phyloP scores from a whole-genome alignment of 2,797 vertebrate genomes.

The Poecilia velifera region DNA sequence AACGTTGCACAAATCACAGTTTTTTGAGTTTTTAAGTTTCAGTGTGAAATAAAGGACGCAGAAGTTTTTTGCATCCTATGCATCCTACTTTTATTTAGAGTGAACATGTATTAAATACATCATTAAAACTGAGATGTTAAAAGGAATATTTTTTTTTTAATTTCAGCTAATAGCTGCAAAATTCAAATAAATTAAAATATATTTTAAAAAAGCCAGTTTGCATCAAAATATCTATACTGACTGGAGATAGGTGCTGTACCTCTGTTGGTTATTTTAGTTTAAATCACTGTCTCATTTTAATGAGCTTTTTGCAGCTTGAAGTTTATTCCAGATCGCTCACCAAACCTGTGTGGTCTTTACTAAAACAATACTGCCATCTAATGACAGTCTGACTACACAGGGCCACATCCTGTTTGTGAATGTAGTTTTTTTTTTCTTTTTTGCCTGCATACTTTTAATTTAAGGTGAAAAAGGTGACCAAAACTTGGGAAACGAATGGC shows the following conservation, averaged over 20 bases:
- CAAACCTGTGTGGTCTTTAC: slow-evolving; percentile 27
- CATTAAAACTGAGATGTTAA: background rate
- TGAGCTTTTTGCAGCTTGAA: background rate
- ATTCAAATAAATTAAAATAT: background rate
- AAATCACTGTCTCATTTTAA: background rate
- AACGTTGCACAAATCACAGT: background rate
- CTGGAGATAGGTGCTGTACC: background rate
- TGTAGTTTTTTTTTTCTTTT: background rate
- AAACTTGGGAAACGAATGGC: background rate
- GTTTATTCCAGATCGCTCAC: background rate
- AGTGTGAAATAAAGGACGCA: background rate
- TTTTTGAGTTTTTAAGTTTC: background rate
- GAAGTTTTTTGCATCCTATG: background rate
- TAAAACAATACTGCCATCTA: slow-evolving; percentile 81
- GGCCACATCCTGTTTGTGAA: background rate
- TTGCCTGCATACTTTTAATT: background rate
- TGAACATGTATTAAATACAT: background rate
- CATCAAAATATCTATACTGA: background rate
- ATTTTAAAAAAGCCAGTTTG: background rate
- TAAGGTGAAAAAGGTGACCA: background rate
- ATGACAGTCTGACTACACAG: slow-evolving; percentile 34
- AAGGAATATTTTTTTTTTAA: background rate
- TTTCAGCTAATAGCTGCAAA: background rate
- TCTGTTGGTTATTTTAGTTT: background rate
- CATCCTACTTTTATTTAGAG: background rate